Base-by-base conservation (phyloP, 2,797 vertebrate genomes). In the Crypturellus tataupa region DNA sequence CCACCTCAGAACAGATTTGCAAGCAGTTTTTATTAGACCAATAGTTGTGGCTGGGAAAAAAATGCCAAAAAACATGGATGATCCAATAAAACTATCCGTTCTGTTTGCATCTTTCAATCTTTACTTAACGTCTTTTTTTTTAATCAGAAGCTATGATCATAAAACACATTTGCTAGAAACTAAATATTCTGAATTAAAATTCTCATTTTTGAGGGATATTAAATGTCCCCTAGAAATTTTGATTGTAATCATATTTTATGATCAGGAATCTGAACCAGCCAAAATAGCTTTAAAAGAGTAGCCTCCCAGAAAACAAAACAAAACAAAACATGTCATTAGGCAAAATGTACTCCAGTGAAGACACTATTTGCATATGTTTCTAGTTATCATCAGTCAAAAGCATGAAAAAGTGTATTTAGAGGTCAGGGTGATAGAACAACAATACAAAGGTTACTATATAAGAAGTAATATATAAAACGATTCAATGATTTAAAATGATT, bases 311-410 rank as follows among this genome's bases (percentile, higher is more conserved):
- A 51, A 51, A 51, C 49, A 18, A 55, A 31, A 76, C 35, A 18
- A 31, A 31, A 39, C 13, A 3, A 1, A 37, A 46, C 20, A 23
- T 47, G 47, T 5, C 47, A 23, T 23, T 23, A 5, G 12, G 19
- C 10, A 85, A 69, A 83, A 6, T 7, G 72, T 87, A 46, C 6
- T 3, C 6, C 19, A 70, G 9, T 79, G 76, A 81, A 87, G 29
- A 40, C 2, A 76, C 59, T 44, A 93, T 93, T 93, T 91, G 59
- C 92, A 87, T 95, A 87, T 91, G 90, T 96, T 92, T 72, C 21
- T 42, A 75, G 27, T 89, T 91, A 83, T 44, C 92, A 87, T 89
- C 21, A 87, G 89, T 93, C 64, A 35, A 79, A 55, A 87, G 87
- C n/a, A 1, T 4, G 11, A 25, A 10, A 80, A 91, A 94, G 47